Conservation (phyloP, 2,888 invertebrate species). For the Sarcophaga variegata region DNA sequence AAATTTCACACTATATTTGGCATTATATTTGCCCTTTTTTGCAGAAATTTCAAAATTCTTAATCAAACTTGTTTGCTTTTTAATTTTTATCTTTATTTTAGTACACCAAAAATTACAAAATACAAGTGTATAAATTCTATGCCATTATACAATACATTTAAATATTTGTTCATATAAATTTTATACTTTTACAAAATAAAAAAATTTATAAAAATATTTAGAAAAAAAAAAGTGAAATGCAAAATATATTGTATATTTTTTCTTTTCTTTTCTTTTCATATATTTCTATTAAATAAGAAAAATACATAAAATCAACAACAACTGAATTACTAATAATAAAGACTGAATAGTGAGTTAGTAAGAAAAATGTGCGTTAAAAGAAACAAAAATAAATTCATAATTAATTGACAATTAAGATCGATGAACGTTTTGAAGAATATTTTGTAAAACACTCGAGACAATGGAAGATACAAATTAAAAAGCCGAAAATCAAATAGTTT, state of each 20-base stretch:
- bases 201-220: constrained; percentile 38
- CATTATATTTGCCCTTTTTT: not conserved
- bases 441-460: constrained; percentile 21
- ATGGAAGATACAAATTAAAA: too few species aligned
- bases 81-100: constrained; percentile 46
- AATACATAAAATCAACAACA: not conserved
- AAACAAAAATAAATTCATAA: constrained; percentile 3
- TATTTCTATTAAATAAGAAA: not conserved
- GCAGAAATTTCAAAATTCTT: constrained; percentile 34
- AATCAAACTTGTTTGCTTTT: not conserved
- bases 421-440: not conserved
- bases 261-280: not conserved
- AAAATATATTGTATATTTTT: constrained; percentile 34
- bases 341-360: not conserved
- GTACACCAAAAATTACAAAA: constrained; percentile 69
- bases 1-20: too few species aligned
- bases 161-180: constrained; percentile 47
- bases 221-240: constrained; percentile 14
- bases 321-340: too few species aligned
- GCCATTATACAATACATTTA: constrained; percentile 37
- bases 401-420: constrained; percentile 34
- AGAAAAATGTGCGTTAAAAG: constrained; percentile 44
- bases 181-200: constrained; percentile 48
- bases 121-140: constrained; percentile 67
- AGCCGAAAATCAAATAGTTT: too few species aligned